Percentiles rank a stretch among this genome's conserved stretches.
phyloP scores from a whole-genome alignment of 2,797 vertebrate genomes.

The Anas flavirostris region DNA sequence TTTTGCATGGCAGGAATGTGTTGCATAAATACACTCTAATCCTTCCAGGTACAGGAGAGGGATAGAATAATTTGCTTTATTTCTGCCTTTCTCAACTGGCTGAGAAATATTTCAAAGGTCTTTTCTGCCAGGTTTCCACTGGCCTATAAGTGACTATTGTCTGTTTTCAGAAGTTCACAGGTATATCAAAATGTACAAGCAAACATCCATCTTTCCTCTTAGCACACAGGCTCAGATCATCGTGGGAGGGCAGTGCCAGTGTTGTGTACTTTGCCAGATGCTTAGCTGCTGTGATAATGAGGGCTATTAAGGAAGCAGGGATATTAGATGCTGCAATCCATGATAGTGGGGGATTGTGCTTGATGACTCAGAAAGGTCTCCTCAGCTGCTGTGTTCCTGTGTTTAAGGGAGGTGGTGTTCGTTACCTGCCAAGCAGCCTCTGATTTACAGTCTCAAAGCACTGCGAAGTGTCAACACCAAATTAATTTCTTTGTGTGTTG shows the following conservation, averaged over 20 bases:
- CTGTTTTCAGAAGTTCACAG: constrained; percentile 48
- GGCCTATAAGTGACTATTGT: neutral
- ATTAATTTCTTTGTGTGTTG: constrained; percentile 26
- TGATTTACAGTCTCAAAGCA: constrained; percentile 58
- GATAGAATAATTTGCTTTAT: constrained; percentile 15
- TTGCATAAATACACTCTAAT: constrained; percentile 26
- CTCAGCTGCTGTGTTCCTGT: constrained; percentile 25
- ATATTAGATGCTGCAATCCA: constrained; percentile 45
- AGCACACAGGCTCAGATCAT: constrained; percentile 5
- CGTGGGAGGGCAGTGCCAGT: constrained; percentile 1
- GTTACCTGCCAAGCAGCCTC: constrained; percentile 58
- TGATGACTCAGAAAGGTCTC: constrained; percentile 62
- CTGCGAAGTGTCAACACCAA: constrained; percentile 40
- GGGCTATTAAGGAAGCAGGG: constrained; percentile 34
- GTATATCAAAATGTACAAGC: constrained; percentile 4
- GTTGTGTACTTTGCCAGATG: constrained; percentile 53
- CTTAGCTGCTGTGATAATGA: constrained; percentile 59
- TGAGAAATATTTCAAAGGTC: constrained; percentile 48
- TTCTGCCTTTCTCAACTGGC: neutral
- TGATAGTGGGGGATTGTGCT: constrained; percentile 50
- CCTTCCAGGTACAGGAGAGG: neutral
- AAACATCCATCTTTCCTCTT: neutral
- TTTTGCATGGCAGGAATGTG: constrained; percentile 20
- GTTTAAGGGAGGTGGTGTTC: constrained; percentile 49
- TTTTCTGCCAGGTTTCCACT: constrained; percentile 35